Conservation (phyloP, 2,113 vertebrate genomes). For the Pelobates fuscus region DNA sequence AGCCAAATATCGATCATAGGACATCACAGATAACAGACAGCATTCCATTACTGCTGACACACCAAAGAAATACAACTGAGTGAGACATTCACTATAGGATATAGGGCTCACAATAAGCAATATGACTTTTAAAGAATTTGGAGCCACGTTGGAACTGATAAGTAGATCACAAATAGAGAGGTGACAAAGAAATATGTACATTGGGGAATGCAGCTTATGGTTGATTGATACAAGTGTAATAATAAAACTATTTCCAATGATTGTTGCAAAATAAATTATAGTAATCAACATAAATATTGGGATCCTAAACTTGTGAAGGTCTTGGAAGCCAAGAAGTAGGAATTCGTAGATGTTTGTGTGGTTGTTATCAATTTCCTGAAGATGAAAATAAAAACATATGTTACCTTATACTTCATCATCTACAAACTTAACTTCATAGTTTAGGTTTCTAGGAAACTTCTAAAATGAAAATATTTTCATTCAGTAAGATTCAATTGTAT, state of each 20-base stretch:
- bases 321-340: slow-evolving; percentile 56
- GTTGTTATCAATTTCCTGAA: slow-evolving; percentile 36
- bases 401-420: too few relatives aligned
- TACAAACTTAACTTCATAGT: too few relatives aligned
- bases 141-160: slow-evolving; percentile 48
- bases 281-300: slow-evolving; percentile 53
- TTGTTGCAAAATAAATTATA: slow-evolving; percentile 35
- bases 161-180: slow-evolving; percentile 57
- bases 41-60: slow-evolving; percentile 52
- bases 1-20: slow-evolving; percentile 49
- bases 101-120: slow-evolving; percentile 40
- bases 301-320: slow-evolving; percentile 17
- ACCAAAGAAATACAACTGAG: slow-evolving; percentile 50
- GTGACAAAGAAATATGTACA: slow-evolving; percentile 61
- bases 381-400: too few relatives aligned
- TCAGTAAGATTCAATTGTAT: too few relatives aligned
- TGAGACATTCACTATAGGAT: slow-evolving; percentile 45
- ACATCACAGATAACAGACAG: slow-evolving; percentile 56
- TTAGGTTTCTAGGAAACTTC: too few relatives aligned
- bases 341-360: slow-evolving; percentile 53
- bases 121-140: slow-evolving; percentile 44
- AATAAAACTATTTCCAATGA: slow-evolving; percentile 55
- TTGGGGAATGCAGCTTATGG: slow-evolving; percentile 55
- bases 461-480: too few relatives aligned
- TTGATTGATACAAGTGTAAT: slow-evolving; percentile 39